Base-by-base conservation (phyloP, 1,140 invertebrate species). In the Listronotus oregonensis region DNA sequence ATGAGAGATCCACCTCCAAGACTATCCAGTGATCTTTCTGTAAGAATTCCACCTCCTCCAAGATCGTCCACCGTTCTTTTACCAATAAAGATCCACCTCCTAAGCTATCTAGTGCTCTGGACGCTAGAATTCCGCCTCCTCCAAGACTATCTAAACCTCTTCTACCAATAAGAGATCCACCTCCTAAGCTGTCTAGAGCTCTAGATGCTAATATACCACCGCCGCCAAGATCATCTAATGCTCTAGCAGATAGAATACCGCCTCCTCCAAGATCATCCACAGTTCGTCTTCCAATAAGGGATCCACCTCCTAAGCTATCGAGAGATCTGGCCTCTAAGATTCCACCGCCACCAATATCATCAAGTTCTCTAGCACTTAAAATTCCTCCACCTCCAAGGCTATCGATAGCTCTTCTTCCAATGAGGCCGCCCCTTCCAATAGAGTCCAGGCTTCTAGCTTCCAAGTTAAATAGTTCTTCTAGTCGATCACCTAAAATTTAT, bases 61-160 rank as follows among this genome's bases (percentile, higher is more conserved):
- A 69, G 69, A 10, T 42, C 32, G 37, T 70, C 69, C 18, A 70
- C 1, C 3, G 49, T 61, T 50, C 71, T 40, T 27, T 27, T 27
- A 3, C 37, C 39, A 43, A 58, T 50, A 17, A 71, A 31, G 50
- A 18, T 14, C 59, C 43, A 44, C 68, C 61, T 27, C 63, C 63
- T 52, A 68, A 60, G 10, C 15, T 14, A 40, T 70, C 58, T 12
- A 71, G 12, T 9, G 46, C n/a, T 40, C 66, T 49, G 44, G 59
- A 60, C 11, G 56, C 44, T 27, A 69, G 40, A 34, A 64, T 47
- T 15, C 63, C 66, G 46, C 68, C 69, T 27, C 68, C 62, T 34
- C 60, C 65, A 49, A 71, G 64, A 21, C 10, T n/a, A 15, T 64
- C 51, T 34, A 67, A 9, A 11, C 51, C 61, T 49, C 71, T 54